phyloP scores from a whole-genome alignment of 2,113 vertebrate genomes.

The Jacana jacana region DNA sequence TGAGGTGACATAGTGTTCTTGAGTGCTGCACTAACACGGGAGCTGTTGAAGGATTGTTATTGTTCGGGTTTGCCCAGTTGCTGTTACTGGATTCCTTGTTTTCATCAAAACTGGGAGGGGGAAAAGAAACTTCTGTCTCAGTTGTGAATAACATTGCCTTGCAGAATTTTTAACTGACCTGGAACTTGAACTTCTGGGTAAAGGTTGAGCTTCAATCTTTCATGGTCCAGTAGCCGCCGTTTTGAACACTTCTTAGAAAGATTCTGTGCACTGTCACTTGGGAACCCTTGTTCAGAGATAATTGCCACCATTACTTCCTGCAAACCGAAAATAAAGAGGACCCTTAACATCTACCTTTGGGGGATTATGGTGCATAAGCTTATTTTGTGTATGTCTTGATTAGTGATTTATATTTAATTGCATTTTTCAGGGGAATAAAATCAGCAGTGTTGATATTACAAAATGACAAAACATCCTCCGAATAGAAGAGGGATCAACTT shows the following conservation, averaged over 20 bases:
- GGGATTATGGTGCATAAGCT: constrained; percentile 49
- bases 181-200: background rate
- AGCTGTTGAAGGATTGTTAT: background rate
- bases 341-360: constrained; percentile 3
- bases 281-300: background rate
- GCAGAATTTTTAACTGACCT: background rate
- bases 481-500: constrained; percentile 94
- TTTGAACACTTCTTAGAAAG: background rate
- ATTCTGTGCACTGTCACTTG: background rate
- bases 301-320: background rate
- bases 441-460: constrained; percentile 79
- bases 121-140: background rate
- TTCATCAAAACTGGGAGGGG: background rate
- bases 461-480: constrained; percentile 97
- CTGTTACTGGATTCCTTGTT: background rate
- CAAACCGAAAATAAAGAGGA: background rate
- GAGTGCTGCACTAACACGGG: background rate
- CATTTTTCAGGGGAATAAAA: constrained; percentile 84
- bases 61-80: background rate
- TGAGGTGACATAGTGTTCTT: background rate
- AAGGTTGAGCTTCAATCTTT: background rate
- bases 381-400: constrained; percentile 60
- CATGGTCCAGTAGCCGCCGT: background rate
- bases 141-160: background rate
- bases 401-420: constrained; percentile 78